These are phyloP conservation scores for Papilio polytes DNA, from an alignment of 1,140 invertebrate species.

Conservation along the genomic window DNA sequence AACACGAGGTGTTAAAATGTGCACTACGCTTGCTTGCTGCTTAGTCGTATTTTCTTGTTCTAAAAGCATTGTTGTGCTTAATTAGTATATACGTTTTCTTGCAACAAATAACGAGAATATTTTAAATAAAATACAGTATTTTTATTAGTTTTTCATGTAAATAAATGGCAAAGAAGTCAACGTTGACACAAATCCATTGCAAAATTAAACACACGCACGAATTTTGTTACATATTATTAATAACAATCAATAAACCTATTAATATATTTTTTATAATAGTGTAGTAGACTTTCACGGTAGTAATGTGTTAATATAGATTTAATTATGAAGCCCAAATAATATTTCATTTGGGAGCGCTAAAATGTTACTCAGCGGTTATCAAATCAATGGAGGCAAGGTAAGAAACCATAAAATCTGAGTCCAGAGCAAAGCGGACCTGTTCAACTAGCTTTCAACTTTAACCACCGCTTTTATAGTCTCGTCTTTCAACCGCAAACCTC, in stretches of 20 bases:
- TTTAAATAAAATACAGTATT: neutral
- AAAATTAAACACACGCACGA: too few species aligned
- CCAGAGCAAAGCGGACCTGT: slow-evolving; percentile 9
- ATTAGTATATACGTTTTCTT: slow-evolving; percentile 1
- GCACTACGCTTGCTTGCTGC: slow-evolving; percentile 27
- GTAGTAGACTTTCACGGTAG: neutral
- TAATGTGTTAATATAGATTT: neutral
- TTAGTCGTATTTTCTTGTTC: neutral
- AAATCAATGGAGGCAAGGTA: slow-evolving; percentile 8
- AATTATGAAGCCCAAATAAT: neutral
- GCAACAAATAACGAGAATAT: neutral
- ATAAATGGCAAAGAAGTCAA: neutral
- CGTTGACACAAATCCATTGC: neutral
- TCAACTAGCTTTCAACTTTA: slow-evolving; percentile 32
- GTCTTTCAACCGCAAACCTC: slow-evolving; percentile 37
- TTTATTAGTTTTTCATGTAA: neutral
- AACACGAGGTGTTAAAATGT: slow-evolving; percentile 38
- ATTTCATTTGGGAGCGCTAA: neutral
- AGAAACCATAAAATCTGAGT: slow-evolving; percentile 38
- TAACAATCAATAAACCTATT: too few species aligned
- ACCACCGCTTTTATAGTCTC: slow-evolving; percentile 34
- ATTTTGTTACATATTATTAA: too few species aligned
- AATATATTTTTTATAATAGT: too few species aligned
- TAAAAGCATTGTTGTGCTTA: slow-evolving; percentile 20
- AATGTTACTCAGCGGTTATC: neutral